Conservation (phyloP, 2,888 invertebrate species). For the Amiota minor region DNA sequence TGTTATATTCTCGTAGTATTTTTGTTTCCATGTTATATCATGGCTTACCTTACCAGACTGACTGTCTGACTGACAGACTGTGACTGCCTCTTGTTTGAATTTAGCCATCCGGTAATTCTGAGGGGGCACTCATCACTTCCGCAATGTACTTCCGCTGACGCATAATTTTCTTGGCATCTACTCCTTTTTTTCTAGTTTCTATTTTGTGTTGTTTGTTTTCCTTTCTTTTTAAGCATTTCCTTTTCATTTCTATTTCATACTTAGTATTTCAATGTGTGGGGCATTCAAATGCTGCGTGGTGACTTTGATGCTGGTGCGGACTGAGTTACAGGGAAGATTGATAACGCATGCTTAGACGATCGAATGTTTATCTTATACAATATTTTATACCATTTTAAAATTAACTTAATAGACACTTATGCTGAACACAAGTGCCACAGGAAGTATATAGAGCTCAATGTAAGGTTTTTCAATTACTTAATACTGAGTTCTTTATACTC, state of each 20-base stretch:
- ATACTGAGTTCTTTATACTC: background rate
- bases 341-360: background rate
- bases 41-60: background rate
- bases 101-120: conserved; percentile 27
- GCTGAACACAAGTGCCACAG: background rate
- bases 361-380: conserved; percentile 12
- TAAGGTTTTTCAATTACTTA: background rate
- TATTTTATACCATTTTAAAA: conserved; percentile 8
- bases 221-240: background rate
- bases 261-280: no score
- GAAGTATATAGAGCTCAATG: background rate
- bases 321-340: background rate
- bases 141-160: conserved; percentile 29
- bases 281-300: conserved; percentile 7
- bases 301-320: background rate
- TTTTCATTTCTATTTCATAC: no score
- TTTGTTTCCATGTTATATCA: no score
- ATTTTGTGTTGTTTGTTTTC: background rate
- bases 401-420: conserved; percentile 26
- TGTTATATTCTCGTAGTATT: background rate
- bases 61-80: no score
- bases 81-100: conserved; percentile 27
- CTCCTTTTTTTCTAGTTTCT: background rate
- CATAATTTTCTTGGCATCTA: background rate
- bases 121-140: conserved; percentile 17